Evolutionary conservation across 2,113 vertebrate species (phyloP).

Genomic region (Lipophrys pholis): DNA sequence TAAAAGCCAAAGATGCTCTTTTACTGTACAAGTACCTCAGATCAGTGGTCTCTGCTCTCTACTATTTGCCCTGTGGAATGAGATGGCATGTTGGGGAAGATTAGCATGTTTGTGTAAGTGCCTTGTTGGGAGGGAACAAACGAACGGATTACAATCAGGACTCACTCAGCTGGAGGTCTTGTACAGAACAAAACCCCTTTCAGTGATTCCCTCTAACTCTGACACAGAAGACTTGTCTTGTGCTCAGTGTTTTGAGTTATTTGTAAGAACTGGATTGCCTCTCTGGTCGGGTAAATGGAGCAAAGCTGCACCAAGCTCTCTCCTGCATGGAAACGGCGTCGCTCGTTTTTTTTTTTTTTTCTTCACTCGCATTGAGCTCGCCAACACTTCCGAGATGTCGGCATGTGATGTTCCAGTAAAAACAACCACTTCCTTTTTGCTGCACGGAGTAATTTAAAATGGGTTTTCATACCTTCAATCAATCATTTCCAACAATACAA

Average conservation of each 20-base stretch:
- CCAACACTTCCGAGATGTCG: slow-evolving; percentile 35
- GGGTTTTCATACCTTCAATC: slow-evolving; percentile 15
- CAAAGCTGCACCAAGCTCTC: slow-evolving; percentile 49
- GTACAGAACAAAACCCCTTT: slow-evolving; percentile 49
- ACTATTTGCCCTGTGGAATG: slow-evolving; percentile 1
- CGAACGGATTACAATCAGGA: slow-evolving; percentile 63
- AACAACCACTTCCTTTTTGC: not conserved
- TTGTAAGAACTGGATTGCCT: slow-evolving; percentile 53
- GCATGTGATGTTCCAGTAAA: slow-evolving; percentile 19
- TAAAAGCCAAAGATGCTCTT: not conserved
- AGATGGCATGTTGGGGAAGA: slow-evolving; percentile 39
- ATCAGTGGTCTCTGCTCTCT: slow-evolving; percentile 3
- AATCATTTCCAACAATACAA: slow-evolving; percentile 39
- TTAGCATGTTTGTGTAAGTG: slow-evolving; percentile 57
- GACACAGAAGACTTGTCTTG: slow-evolving; percentile 38
- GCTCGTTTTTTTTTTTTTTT: slow-evolving; percentile 35
- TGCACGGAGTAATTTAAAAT: slow-evolving; percentile 9
- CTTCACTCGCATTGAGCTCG: slow-evolving; percentile 18
- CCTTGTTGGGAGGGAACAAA: slow-evolving; percentile 48
- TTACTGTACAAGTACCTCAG: slow-evolving; percentile 4
- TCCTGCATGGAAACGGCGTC: slow-evolving; percentile 42
- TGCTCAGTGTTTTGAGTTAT: slow-evolving; percentile 47
- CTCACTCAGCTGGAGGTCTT: slow-evolving; percentile 62
- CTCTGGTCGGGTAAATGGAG: slow-evolving; percentile 35
- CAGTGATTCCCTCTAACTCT: slow-evolving; percentile 42